Conservation (phyloP, 2,113 vertebrate species). For the Puma concolor region DNA sequence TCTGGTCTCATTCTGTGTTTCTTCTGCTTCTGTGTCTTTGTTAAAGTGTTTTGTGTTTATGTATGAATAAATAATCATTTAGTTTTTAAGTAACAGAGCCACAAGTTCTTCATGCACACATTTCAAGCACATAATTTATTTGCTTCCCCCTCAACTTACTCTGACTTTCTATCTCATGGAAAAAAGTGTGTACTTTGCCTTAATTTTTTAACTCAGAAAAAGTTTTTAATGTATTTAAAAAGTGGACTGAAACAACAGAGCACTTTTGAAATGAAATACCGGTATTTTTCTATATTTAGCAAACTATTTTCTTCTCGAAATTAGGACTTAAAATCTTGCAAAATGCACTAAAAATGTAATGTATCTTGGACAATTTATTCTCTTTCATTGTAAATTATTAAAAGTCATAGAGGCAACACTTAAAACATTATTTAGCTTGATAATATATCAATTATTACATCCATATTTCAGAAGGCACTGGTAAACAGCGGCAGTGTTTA, state of each 20-base stretch:
- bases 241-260: not conserved
- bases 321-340: not conserved
- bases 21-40: not conserved
- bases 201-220: slow-evolving; percentile 24
- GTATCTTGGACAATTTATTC: not conserved
- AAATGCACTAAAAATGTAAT: not conserved
- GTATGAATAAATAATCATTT: slow-evolving; percentile 39
- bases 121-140: not conserved
- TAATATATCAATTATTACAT: not conserved
- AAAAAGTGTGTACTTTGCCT: not conserved
- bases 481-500: slow-evolving; percentile 8
- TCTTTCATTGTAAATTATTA: not conserved
- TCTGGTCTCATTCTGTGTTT: not conserved
- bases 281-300: not conserved
- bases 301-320: slow-evolving; percentile 40
- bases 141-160: not conserved
- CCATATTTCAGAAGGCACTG: not conserved
- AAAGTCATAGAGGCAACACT: not conserved
- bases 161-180: not conserved
- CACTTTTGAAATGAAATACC: not conserved
- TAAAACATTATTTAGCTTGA: not conserved
- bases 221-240: slow-evolving; percentile 14
- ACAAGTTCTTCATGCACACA: not conserved
- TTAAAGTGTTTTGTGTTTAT: slow-evolving; percentile 1
- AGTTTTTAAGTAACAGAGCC: slow-evolving; percentile 11